Evolutionary conservation across 2,888 invertebrate genomes (phyloP), one percentile per base, ranked within the genome.

Genomic region (Agelastica alni): DNA sequence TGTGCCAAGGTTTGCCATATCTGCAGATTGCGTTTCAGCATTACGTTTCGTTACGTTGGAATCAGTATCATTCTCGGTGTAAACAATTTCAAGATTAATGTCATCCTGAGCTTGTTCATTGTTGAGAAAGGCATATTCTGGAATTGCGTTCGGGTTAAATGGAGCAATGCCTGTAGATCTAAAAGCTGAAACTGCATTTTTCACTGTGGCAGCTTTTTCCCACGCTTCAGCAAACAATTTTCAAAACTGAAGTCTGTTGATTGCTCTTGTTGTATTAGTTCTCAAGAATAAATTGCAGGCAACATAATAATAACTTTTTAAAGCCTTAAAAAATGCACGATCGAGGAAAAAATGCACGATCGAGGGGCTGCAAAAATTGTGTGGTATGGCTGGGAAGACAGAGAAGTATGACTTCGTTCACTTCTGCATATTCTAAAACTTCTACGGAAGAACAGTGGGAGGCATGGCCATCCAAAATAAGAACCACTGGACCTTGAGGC

Each of bases 401-500:
- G 2, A 72, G 4, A 10, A 70, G 45, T 13, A 68, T 56, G 10
- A 71, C 62, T 30, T 67, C 60, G 49, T 68, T 59, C 28, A 59
- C 56, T 9, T 59, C 65, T 14, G 61, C 58, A 49, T 44, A 46
- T 37, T 61, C 46, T 30, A 53, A 31, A 22, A 48, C 26, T 28
- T 56, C 51, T 22, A 53, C 57, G 4, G 52, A 51, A 20, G 41
- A 64, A 12, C 49, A 60, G 54, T 70, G 69, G n/a, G 68, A 64
- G n/a, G 63, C 12, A 46, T 69, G 68, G 4, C 68, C 69, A 58
- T 73, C 70, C 7, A 71, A 47, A 41, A 69, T 52, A n/a, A 71
- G 41, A 5, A 70, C 9, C 10, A 65, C 64, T 56, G 59, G 67
- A 18, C 69, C 70, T 4, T 48, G 20, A n/a, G 64, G 63, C 58